A percentile compares a stretch with the other conserved stretches of the same genome.
phyloP scores from a whole-genome alignment of 1,140 invertebrate genomes.

The Babylonia areolata region DNA sequence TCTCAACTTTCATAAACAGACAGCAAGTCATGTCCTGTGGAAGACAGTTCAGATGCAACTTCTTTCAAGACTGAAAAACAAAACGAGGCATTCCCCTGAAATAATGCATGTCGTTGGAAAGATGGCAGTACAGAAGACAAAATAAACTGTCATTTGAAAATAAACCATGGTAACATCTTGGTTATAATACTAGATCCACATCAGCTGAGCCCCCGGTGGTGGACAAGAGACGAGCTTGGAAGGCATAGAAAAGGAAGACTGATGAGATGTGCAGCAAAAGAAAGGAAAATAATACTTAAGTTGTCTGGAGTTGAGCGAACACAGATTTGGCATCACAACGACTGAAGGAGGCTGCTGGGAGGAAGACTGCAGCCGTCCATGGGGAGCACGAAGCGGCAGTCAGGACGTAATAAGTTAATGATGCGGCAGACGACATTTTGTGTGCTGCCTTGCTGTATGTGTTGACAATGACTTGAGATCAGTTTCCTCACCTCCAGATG shows the following conservation, averaged over 20 bases:
- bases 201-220: background rate
- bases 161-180: background rate
- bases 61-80: too few species aligned
- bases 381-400: background rate
- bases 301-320: background rate
- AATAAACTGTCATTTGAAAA: background rate
- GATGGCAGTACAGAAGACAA: background rate
- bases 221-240: background rate
- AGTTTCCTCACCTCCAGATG: background rate
- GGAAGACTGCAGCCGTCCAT: background rate
- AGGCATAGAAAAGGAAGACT: background rate
- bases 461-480: conserved; percentile 26
- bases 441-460: background rate
- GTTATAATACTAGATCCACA: background rate
- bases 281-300: background rate
- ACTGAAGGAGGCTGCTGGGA: background rate
- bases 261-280: background rate
- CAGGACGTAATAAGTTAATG: conserved; percentile 10
- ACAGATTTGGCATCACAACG: background rate
- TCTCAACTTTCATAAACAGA: too few species aligned
- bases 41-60: too few species aligned
- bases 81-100: too few species aligned
- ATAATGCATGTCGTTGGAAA: background rate
- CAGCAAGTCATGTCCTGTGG: too few species aligned
- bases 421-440: background rate